phyloP scores from a whole-genome alignment of 2,113 vertebrate species.

The Rhineura floridana region DNA sequence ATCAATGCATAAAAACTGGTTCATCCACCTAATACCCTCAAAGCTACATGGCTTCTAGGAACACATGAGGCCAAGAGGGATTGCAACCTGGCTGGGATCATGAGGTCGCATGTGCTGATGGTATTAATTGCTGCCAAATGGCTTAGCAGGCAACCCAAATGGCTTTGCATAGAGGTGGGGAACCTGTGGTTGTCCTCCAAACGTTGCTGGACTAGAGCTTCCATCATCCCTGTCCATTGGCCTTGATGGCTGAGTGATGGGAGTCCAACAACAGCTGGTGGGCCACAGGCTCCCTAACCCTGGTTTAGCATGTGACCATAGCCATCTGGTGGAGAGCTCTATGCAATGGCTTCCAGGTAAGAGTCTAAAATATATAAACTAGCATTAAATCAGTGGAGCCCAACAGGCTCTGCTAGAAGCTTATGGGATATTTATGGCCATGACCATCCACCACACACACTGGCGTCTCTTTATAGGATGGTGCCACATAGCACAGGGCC shows the following conservation, averaged over 20 bases:
- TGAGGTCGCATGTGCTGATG: not conserved
- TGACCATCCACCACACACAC: not conserved
- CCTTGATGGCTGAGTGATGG: too few species aligned
- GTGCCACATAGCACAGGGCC: not conserved
- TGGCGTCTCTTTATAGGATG: not conserved
- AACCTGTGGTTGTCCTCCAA: too few species aligned
- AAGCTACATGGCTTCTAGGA: not conserved
- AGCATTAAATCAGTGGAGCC: not conserved
- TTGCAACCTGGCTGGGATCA: not conserved
- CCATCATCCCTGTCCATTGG: too few species aligned
- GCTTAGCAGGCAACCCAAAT: too few species aligned
- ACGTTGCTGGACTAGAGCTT: too few species aligned
- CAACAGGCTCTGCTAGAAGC: not conserved
- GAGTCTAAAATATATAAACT: not conserved
- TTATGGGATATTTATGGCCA: not conserved
- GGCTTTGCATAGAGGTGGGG: too few species aligned
- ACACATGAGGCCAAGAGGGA: not conserved
- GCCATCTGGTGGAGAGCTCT: not conserved
- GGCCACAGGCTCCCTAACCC: too few species aligned
- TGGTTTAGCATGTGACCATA: too few species aligned
- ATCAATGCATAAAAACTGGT: not conserved
- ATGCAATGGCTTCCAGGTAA: not conserved
- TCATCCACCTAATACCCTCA: not conserved
- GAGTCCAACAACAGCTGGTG: too few species aligned
- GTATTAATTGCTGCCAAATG: not conserved